Percentiles rank a stretch among this genome's conserved stretches.
Conservation (phyloP, 2,113 vertebrate species). For the Phalacrocorax aristotelis region DNA sequence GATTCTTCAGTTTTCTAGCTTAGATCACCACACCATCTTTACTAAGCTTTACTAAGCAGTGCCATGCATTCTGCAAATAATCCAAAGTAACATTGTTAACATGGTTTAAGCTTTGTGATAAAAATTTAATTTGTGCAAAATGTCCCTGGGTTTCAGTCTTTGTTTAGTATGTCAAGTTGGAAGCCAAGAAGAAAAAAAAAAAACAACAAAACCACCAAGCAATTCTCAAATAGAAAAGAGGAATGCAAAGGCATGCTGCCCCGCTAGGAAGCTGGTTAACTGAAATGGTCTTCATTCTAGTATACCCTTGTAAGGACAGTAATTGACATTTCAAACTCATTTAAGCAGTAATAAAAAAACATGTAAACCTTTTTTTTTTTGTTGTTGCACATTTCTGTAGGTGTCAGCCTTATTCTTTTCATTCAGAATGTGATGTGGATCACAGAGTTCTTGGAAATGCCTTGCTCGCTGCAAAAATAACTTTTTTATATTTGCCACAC, state of each 20-base stretch:
- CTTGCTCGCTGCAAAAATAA: neutral
- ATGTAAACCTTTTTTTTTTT: neutral
- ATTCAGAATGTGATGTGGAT: neutral
- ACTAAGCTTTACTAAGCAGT: neutral
- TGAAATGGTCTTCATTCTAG: neutral
- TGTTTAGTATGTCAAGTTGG: neutral
- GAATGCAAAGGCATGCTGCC: neutral
- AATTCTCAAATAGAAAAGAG: conserved; percentile 5
- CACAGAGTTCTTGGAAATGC: neutral
- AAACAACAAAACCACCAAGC: neutral
- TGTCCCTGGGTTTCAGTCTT: neutral
- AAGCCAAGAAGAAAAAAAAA: neutral
- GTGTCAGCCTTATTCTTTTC: neutral
- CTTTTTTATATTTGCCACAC: neutral
- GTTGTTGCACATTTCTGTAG: neutral
- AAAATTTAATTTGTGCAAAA: conserved; percentile 16
- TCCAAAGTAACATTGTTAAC: neutral
- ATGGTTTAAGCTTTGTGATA: conserved; percentile 7
- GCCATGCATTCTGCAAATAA: neutral
- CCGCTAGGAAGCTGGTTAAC: neutral
- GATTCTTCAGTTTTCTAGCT: neutral
- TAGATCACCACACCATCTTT: neutral
- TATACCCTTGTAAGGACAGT: neutral
- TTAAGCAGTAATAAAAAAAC: neutral
- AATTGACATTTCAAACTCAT: neutral